phyloP scores from a whole-genome alignment of 2,113 vertebrate species.

The Paralichthys olivaceus region DNA sequence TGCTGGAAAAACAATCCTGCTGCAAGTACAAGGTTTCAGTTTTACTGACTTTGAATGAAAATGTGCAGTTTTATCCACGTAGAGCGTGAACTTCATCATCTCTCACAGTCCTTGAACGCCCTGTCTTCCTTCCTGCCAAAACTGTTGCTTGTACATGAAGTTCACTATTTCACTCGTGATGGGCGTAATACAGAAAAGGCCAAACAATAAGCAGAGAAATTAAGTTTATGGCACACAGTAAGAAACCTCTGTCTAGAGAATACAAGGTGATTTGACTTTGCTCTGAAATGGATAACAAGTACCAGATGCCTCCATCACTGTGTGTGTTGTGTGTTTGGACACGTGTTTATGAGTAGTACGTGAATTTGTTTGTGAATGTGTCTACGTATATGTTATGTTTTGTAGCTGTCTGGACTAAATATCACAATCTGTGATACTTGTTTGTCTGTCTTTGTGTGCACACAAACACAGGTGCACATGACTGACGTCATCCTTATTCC shows the following conservation, averaged over 20 bases:
- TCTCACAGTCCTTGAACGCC: background rate
- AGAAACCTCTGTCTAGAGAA: slow-evolving; percentile 30
- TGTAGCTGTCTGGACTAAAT: slow-evolving; percentile 46
- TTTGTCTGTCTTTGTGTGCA: slow-evolving; percentile 21
- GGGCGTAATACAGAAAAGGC: slow-evolving; percentile 21
- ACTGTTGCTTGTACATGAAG: too few species aligned
- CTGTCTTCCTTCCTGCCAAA: background rate
- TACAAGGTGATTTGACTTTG: slow-evolving; percentile 48
- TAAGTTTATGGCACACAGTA: slow-evolving; percentile 45
- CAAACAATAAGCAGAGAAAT: slow-evolving; percentile 53
- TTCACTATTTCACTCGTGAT: background rate
- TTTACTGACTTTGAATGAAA: background rate
- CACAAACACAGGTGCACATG: slow-evolving; percentile 39
- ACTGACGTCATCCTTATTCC: slow-evolving; percentile 47
- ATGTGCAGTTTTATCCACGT: background rate
- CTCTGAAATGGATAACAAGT: slow-evolving; percentile 53
- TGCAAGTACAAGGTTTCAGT: background rate
- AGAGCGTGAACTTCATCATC: background rate
- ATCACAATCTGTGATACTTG: slow-evolving; percentile 14
- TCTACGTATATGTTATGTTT: slow-evolving; percentile 18
- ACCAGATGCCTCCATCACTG: slow-evolving; percentile 56
- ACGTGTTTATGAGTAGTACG: slow-evolving; percentile 12
- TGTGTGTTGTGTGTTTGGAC: slow-evolving; percentile 18
- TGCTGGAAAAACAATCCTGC: slow-evolving; percentile 8
- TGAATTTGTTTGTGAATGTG: slow-evolving; percentile 11